Evolutionary conservation across 2,888 invertebrate genomes (phyloP).

Genomic region (Caenorhabditis zanzibari): DNA sequence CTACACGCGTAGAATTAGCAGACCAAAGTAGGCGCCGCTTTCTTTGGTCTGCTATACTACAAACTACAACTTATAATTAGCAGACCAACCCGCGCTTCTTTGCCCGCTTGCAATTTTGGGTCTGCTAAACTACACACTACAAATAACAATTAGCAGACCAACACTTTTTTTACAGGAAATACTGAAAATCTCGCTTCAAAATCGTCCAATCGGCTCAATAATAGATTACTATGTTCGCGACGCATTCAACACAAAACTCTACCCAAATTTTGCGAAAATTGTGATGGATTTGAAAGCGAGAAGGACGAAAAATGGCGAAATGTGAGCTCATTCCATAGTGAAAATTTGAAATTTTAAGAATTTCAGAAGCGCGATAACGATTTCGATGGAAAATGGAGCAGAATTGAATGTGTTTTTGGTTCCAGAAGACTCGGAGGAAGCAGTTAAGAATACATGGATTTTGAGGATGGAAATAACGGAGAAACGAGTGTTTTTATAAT

Average conservation of each 20-base stretch:
- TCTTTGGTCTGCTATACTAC: not conserved
- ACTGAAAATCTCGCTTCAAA: not conserved
- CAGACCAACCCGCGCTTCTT: not conserved
- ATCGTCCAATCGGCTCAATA: conserved; percentile 23
- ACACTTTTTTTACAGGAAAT: conserved; percentile 18
- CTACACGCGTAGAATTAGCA: not conserved
- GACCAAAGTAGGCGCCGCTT: not conserved
- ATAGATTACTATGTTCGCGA: conserved; percentile 20
- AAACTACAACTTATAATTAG: not conserved
- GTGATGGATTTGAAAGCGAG: conserved; percentile 9
- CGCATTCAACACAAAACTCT: conserved; percentile 8
- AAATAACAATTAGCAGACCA: not conserved
- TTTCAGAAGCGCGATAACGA: conserved; percentile 18
- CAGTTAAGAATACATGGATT: conserved; percentile 11
- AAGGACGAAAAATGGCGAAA: not conserved
- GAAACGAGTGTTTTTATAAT: not conserved
- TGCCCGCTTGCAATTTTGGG: no score
- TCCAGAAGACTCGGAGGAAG: not conserved
- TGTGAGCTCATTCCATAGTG: not conserved
- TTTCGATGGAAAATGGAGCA: conserved; percentile 14
- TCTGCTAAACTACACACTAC: not conserved
- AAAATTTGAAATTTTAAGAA: not conserved
- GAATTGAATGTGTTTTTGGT: conserved; percentile 16
- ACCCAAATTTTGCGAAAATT: conserved; percentile 18
- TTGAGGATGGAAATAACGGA: conserved; percentile 28